These are phyloP conservation scores for Crypturellus tataupa DNA, from an alignment of 2,797 vertebrate genomes.

Conservation along the genomic window DNA sequence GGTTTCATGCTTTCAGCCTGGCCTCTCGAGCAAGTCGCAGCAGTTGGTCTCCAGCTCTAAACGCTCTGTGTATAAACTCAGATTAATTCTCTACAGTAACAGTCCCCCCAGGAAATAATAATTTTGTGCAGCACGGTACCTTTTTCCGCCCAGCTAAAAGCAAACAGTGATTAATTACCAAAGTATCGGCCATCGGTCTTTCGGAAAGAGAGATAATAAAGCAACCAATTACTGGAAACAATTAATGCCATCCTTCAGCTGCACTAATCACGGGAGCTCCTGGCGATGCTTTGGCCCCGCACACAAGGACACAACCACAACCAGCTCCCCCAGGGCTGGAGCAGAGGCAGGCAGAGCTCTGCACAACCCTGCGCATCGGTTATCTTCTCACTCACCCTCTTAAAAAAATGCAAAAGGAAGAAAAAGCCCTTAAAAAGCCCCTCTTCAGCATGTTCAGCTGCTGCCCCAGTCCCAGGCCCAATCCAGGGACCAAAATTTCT, in stretches of 20 bases:
- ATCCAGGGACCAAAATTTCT: rapidly evolving
- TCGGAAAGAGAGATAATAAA: conserved; percentile 44
- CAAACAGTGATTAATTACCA: conserved; percentile 55
- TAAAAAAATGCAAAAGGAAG: neutral
- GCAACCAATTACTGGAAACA: conserved; percentile 67
- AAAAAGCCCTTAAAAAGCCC: neutral
- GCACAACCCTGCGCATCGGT: neutral
- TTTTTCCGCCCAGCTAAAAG: conserved; percentile 40
- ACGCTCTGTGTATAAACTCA: conserved; percentile 5
- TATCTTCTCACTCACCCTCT: neutral
- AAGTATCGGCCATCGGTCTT: conserved; percentile 49
- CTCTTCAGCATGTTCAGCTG: neutral
- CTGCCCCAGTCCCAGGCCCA: neutral
- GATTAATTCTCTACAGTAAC: conserved; percentile 49
- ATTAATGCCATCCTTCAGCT: conserved; percentile 48
- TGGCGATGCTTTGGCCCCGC: neutral
- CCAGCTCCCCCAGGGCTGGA: neutral
- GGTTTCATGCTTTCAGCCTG: rapidly evolving
- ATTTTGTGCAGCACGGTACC: conserved; percentile 48
- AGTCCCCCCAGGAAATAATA: conserved; percentile 56
- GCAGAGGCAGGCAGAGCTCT: rapidly evolving
- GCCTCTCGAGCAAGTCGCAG: neutral
- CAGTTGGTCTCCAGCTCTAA: neutral
- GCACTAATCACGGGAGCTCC: conserved; percentile 39
- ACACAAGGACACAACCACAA: neutral